These are phyloP conservation scores for Neolamprologus caudopunctatus DNA, from an alignment of 2,113 vertebrate genomes.

Conservation along the genomic window DNA sequence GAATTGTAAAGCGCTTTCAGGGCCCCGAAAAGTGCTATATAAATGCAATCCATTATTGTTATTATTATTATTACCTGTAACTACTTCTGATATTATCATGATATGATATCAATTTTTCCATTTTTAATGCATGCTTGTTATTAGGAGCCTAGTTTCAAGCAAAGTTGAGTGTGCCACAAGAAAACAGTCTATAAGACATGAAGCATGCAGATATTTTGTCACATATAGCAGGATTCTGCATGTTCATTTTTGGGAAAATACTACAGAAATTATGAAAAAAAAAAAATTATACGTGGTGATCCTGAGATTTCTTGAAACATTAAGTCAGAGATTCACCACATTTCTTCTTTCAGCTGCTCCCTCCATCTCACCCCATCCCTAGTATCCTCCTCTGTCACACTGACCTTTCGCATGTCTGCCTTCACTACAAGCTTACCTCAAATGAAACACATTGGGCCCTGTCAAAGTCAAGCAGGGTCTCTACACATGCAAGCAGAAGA, in stretches of 20 bases:
- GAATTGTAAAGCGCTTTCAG: fast-evolving
- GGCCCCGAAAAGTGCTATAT: not conserved
- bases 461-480: not conserved
- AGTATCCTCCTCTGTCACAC: not conserved
- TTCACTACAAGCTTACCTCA: not conserved
- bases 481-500: not conserved
- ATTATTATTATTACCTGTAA: not conserved
- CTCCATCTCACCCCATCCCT: not conserved
- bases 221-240: fast-evolving
- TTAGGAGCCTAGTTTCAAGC: not conserved
- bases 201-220: not conserved
- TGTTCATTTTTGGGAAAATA: not conserved
- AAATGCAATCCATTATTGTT: not conserved
- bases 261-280: not conserved
- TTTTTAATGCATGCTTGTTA: not conserved
- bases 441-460: not conserved
- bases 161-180: not conserved
- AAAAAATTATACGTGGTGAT: fast-evolving
- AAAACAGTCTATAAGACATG: not conserved
- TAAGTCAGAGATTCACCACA: not conserved
- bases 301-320: not conserved
- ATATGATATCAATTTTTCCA: not conserved
- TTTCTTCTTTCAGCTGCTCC: not conserved
- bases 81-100: not conserved
- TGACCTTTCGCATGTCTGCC: not conserved